phyloP scores from a whole-genome alignment of 2,797 vertebrate species.

The Micropoecilia bifurca region DNA sequence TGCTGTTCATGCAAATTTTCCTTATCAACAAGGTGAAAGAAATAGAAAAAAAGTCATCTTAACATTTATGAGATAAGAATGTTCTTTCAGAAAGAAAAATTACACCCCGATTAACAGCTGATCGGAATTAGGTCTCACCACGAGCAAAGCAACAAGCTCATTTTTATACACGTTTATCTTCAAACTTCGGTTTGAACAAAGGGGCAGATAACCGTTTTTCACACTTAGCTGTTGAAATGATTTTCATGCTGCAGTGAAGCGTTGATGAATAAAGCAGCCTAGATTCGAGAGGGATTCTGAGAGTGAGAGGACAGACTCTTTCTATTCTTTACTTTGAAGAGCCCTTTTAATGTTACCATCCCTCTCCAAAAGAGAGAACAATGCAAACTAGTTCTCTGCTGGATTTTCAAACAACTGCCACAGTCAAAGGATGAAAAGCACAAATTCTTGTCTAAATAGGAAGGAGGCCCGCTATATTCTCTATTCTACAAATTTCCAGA shows the following conservation, averaged over 20 bases:
- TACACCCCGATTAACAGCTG: background rate
- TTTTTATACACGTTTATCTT: slow-evolving; percentile 32
- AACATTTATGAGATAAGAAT: background rate
- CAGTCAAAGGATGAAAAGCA: slow-evolving; percentile 27
- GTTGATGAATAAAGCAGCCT: slow-evolving; percentile 55
- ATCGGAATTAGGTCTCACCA: slow-evolving; percentile 14
- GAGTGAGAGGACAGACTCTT: slow-evolving; percentile 37
- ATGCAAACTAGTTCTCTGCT: slow-evolving; percentile 35
- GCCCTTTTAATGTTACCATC: slow-evolving; percentile 35
- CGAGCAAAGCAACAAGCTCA: slow-evolving; percentile 42
- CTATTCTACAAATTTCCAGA: slow-evolving; percentile 15
- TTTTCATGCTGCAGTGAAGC: slow-evolving; percentile 37
- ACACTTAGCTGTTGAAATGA: slow-evolving; percentile 42
- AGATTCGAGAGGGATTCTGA: slow-evolving; percentile 17
- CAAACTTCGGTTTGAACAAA: slow-evolving; percentile 22
- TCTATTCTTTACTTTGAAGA: slow-evolving; percentile 54
- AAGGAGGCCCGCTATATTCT: slow-evolving; percentile 47
- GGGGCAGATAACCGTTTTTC: slow-evolving; percentile 44
- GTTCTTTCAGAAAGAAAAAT: background rate
- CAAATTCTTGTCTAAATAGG: slow-evolving; percentile 47
- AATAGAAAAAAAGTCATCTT: background rate
- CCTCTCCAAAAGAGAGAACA: slow-evolving; percentile 38
- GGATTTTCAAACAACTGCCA: slow-evolving; percentile 39
- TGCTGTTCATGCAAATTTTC: background rate
- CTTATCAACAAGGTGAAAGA: background rate